Percentiles rank a stretch among this genome's conserved stretches.
These are phyloP conservation scores for Malthinus seriepunctatus DNA, from an alignment of 2,888 invertebrate genomes.

Conservation along the genomic window DNA sequence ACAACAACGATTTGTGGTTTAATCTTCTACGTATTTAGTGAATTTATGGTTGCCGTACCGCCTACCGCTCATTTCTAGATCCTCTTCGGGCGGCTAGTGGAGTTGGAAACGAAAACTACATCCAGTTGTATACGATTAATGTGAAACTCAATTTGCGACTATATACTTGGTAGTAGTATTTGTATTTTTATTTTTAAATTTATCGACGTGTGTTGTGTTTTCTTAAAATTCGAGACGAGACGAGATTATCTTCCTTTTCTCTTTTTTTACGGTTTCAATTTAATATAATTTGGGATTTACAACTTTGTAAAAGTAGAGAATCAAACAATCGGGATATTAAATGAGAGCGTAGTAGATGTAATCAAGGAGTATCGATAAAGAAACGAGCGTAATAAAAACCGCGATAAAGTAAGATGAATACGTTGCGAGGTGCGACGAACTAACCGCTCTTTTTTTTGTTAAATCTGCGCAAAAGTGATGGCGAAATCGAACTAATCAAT, in stretches of 20 bases:
- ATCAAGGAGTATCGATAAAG: slow-evolving; percentile 37
- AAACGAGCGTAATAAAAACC: slow-evolving; percentile 36
- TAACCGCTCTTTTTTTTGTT: slow-evolving; percentile 14
- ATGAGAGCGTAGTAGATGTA: slow-evolving; percentile 32
- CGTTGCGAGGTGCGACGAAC: slow-evolving; percentile 24
- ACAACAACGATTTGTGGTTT: slow-evolving; percentile 57
- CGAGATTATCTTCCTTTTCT: slow-evolving; percentile 4
- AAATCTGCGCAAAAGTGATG: slow-evolving; percentile 16
- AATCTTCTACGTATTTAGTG: slow-evolving; percentile 55
- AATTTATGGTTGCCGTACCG: slow-evolving; percentile 51
- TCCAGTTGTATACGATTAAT: slow-evolving; percentile 18
- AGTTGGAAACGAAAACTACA: slow-evolving; percentile 18
- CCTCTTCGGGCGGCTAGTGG: slow-evolving; percentile 17
- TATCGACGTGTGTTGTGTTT: background rate
- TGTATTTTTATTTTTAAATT: no score
- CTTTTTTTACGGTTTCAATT: slow-evolving; percentile 1
- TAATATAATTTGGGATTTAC: slow-evolving; percentile 11
- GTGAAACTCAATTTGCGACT: slow-evolving; percentile 4
- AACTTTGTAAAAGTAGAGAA: slow-evolving; percentile 7
- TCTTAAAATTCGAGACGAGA: background rate
- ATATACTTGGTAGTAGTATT: no score
- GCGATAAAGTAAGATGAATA: slow-evolving; percentile 33
- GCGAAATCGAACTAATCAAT: slow-evolving; percentile 19
- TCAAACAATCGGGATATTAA: slow-evolving; percentile 20
- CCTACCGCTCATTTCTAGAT: slow-evolving; percentile 41